A percentile compares a stretch with the other conserved stretches of the same genome.
Conservation (phyloP, 2,797 vertebrate species). For the Epinephelus coioides region DNA sequence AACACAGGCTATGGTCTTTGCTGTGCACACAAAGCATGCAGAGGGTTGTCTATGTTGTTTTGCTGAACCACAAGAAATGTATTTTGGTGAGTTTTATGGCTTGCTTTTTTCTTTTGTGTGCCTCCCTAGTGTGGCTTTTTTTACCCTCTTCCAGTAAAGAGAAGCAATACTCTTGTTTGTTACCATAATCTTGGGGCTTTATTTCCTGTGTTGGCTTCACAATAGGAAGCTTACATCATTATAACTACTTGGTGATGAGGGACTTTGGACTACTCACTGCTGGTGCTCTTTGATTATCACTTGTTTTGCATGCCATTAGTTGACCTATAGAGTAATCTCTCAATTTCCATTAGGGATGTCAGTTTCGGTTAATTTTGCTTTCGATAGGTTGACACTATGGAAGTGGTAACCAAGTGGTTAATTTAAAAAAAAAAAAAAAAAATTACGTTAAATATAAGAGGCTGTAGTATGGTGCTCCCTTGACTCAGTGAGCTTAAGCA, state of each 20-base stretch:
- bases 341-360: too few relatives aligned
- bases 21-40: constrained; percentile 18
- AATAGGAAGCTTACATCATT: constrained; percentile 9
- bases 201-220: background rate
- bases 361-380: too few relatives aligned
- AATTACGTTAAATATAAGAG: too few relatives aligned
- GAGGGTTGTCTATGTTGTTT: constrained; percentile 11
- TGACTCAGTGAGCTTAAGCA: too few relatives aligned
- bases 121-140: constrained; percentile 22
- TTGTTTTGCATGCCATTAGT: background rate
- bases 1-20: background rate
- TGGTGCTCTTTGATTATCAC: background rate
- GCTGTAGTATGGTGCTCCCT: too few relatives aligned
- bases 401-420: too few relatives aligned
- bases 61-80: constrained; percentile 37
- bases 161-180: constrained; percentile 16
- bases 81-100: constrained; percentile 24
- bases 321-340: constrained; percentile 6
- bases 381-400: too few relatives aligned
- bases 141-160: constrained; percentile 1
- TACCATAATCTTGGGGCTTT: constrained; percentile 21
- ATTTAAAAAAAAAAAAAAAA: too few relatives aligned
- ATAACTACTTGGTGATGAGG: background rate
- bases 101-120: constrained; percentile 23
- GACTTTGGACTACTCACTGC: background rate